Base-by-base conservation (phyloP, 64 coral and sea anemone species). In the Montipora capricornis region DNA sequence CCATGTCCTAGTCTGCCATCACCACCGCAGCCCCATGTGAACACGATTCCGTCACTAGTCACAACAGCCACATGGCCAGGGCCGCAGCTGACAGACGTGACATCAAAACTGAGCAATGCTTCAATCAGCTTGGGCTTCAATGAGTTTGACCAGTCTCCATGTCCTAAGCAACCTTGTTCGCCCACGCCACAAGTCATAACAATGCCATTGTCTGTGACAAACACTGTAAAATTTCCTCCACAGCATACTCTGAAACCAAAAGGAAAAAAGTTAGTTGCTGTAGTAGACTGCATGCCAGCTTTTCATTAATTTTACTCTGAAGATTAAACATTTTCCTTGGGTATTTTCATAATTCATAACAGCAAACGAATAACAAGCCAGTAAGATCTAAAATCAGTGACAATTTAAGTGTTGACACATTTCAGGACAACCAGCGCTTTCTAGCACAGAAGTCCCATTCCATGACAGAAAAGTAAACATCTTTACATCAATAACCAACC, bases 121-220 rank as follows among this genome's bases (percentile, higher is more conserved):
- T 99, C 98, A 66, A 99, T 96, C 45, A 99, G 90, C 86, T 99
- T 99, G 68, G 98, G 98, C 46, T 93, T 93, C 9, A 95, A 90
- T 29, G 84, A 84, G 49, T 75, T 99, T 4, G 80, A 85, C 91
- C 89, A 94, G 80, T 99, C 98, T 3, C 98, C 95, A 55, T 99
- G 98, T 17, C 98, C 98, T 49, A 99, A 74, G 68, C 98, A 99
- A 17, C 98, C 98, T 2, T 90, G 73, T 20, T 99, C 98, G 13
- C 95, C 91, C 29, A 87, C 81, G 6, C 98, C 98, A 46, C 91
- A 96, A 67, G 98, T 96, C 98, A 99, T 99, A 68, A 99, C 98
- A 71, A 99, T 99, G 13, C 98, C 98, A 73, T 99, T 99, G 73
- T 99, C 95, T 14, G 98, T 99, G 6, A 99, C 91, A 74, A 99